A percentile compares a stretch with the other conserved stretches of the same genome.
Evolutionary conservation across 2,113 vertebrate genomes (phyloP).

Genomic region (Misgurnus anguillicaudatus): DNA sequence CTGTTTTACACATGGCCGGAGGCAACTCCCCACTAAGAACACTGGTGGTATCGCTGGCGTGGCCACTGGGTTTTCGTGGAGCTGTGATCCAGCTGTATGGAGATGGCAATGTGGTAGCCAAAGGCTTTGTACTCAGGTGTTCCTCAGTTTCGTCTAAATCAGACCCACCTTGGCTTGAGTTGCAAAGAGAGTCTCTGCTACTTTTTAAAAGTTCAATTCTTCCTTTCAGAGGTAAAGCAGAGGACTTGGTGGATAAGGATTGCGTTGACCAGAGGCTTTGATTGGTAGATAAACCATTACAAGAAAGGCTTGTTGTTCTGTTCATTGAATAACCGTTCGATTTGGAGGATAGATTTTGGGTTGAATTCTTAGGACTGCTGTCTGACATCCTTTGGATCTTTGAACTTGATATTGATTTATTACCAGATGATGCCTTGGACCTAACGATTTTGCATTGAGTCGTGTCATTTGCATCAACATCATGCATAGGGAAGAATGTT

Average conservation of each 20-base stretch:
- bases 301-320: constrained; percentile 83
- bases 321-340: constrained; percentile 82
- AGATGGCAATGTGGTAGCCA: constrained; percentile 77
- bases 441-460: constrained; percentile 73
- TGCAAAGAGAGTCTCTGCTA: constrained; percentile 63
- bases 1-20: constrained; percentile 95
- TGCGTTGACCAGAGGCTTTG: constrained; percentile 84
- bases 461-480: constrained; percentile 56
- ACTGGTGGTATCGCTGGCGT: constrained; percentile 94
- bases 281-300: constrained; percentile 80
- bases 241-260: constrained; percentile 85
- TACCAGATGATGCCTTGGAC: constrained; percentile 85
- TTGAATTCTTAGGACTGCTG: constrained; percentile 84
- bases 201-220: constrained; percentile 85
- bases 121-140: constrained; percentile 63
- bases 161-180: constrained; percentile 62
- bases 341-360: constrained; percentile 80
- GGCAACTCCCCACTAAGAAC: constrained; percentile 95
- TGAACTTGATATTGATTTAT: constrained; percentile 87
- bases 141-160: constrained; percentile 64
- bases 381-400: constrained; percentile 85
- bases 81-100: constrained; percentile 94
- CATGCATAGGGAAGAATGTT: constrained; percentile 73
- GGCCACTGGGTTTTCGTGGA: constrained; percentile 88
- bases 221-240: constrained; percentile 82